Evolutionary conservation across 1,140 invertebrate species (phyloP), one percentile per base, ranked within the genome.

Genomic region (Hyles vespertilio): DNA sequence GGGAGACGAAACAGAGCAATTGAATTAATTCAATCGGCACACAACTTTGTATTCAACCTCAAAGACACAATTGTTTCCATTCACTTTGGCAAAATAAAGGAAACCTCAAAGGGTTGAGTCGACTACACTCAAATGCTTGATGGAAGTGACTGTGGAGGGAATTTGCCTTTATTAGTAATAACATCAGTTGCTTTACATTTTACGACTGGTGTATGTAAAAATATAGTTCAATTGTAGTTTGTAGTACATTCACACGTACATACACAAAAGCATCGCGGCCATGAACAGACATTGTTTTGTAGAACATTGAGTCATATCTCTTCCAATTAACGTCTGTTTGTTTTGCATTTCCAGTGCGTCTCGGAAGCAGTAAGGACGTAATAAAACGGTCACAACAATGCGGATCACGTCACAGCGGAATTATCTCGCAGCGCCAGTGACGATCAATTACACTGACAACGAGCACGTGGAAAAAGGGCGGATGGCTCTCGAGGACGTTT

Each of bases 21-120:
- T 80, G 74, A 84, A 87, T 84, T 87, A 87, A 87, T 87, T 87
- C 84, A 78, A 84, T 84, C 72, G 81, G 63, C 69, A 72, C 69
- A 72, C 70, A 82, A 82, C 72, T 84, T 79, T 78, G 70, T 72
- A 79, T 82, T 79, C 76, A 71, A 60, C 68, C 69, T 69, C 74
- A 76, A 81, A 79, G 70, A 77, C 78, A 77, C 78, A 68, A 83
- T 86, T 82, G 78, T 81, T 80, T 70, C 72, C 57, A 77, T 81
- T 82, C 75, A 72, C 68, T 73, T 77, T 71, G 59, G 54, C 69
- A 61, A 81, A 85, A 83, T 76, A 76, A 77, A 74, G 78, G 70
- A 73, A 79, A 63, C 72, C 73, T 66, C 71, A 74, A 79, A 81
- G 74, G 79, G 79, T 74, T 86, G 74, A 63, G 54, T 67, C 64